A percentile compares a stretch with the other conserved stretches of the same genome.
These are phyloP conservation scores for Melinaea marsaeus DNA, from an alignment of 2,888 invertebrate genomes.

Conservation along the genomic window DNA sequence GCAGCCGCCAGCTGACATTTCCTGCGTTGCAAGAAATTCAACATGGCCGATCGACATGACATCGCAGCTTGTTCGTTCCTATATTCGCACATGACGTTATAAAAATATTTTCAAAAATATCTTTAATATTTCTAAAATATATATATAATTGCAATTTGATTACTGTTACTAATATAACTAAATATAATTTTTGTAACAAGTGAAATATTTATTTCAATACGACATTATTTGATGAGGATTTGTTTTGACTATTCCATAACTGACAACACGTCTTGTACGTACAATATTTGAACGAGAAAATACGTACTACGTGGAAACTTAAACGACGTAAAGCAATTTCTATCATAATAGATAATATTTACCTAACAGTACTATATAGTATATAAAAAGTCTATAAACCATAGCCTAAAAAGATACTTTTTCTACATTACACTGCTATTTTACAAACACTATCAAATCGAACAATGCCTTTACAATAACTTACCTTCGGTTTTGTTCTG, in stretches of 20 bases:
- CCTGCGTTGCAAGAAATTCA: slow-evolving; percentile 77
- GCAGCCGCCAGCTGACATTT: slow-evolving; percentile 76
- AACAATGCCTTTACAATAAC: slow-evolving; percentile 32
- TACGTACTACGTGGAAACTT: slow-evolving; percentile 18
- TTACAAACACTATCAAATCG: not conserved
- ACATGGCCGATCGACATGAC: slow-evolving; percentile 69
- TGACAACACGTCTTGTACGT: slow-evolving; percentile 22
- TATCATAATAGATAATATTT: not conserved
- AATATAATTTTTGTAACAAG: no score
- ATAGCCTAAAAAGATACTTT: slow-evolving; percentile 1
- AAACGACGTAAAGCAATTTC: not conserved
- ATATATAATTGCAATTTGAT: not conserved
- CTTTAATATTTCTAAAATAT: not conserved
- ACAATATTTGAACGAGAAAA: slow-evolving; percentile 17
- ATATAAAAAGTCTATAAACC: slow-evolving; percentile 9
- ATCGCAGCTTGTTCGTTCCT: slow-evolving; percentile 36
- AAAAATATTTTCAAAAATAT: slow-evolving; percentile 1
- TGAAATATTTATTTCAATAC: not conserved
- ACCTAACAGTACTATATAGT: no score
- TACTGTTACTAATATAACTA: not conserved
- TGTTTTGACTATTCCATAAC: slow-evolving; percentile 20
- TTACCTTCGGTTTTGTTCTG: slow-evolving; percentile 91
- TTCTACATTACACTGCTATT: slow-evolving; percentile 11
- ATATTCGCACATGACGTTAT: slow-evolving; percentile 68
- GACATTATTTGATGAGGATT: slow-evolving; percentile 10